Conservation (phyloP, 2,113 vertebrate genomes). For the Phrynosoma blainvillii region DNA sequence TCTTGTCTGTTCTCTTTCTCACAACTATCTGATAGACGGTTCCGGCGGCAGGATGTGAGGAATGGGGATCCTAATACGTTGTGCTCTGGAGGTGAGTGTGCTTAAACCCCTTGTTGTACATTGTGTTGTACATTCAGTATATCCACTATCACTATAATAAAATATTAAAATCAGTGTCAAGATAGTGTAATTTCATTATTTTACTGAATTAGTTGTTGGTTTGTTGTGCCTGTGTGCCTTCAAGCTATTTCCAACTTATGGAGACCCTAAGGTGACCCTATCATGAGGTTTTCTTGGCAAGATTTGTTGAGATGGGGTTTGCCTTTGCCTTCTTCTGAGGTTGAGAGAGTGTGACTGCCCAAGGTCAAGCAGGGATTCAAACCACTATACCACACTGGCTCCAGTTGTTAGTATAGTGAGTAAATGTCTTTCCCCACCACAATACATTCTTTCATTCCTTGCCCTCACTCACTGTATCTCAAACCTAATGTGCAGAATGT, state of each 20-base stretch:
- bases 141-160: neutral
- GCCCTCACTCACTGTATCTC: neutral
- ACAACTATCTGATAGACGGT: conserved; percentile 78
- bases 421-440: neutral
- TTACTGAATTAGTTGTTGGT: neutral
- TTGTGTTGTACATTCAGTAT: neutral
- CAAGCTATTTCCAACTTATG: too few relatives aligned
- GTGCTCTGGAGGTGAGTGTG: conserved; percentile 89
- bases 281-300: too few relatives aligned
- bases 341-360: too few relatives aligned
- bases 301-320: too few relatives aligned
- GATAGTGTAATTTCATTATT: neutral
- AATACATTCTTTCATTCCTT: neutral
- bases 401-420: neutral
- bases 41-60: conserved; percentile 92
- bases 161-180: neutral
- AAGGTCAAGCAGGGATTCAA: too few relatives aligned
- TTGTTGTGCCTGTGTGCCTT: too few relatives aligned
- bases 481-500: neutral
- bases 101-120: neutral
- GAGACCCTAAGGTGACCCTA: too few relatives aligned
- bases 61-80: conserved; percentile 93
- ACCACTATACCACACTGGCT: neutral
- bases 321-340: too few relatives aligned
- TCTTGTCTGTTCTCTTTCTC: fast-evolving